These are phyloP conservation scores for Adela reaumurella DNA, from an alignment of 2,888 invertebrate species.

Conservation along the genomic window DNA sequence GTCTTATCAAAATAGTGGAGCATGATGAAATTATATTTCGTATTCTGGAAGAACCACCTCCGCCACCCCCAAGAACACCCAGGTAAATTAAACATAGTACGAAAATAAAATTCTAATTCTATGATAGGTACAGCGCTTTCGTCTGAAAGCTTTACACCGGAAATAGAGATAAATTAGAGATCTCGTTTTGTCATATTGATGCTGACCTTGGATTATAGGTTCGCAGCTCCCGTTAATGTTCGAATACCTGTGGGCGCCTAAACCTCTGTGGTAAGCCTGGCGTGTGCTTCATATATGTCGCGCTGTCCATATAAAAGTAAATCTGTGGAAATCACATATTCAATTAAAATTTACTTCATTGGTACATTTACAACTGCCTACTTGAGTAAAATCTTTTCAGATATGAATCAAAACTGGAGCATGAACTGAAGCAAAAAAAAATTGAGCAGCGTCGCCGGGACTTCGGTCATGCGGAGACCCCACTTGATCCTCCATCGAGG, in stretches of 20 bases:
- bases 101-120: neutral
- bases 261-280: too few relatives aligned
- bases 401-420: constrained; percentile 49
- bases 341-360: neutral
- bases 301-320: too few relatives aligned
- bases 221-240: too few relatives aligned
- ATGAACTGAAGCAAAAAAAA: constrained; percentile 40
- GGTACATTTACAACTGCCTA: too few relatives aligned
- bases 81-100: constrained; percentile 22
- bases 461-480: constrained; percentile 66
- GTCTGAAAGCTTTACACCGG: too few relatives aligned
- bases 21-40: constrained; percentile 67
- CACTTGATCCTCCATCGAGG: constrained; percentile 54
- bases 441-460: constrained; percentile 50
- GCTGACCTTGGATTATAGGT: neutral
- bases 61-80: constrained; percentile 47
- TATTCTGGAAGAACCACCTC: constrained; percentile 47
- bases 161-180: too few relatives aligned
- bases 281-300: too few relatives aligned
- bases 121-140: too few relatives aligned
- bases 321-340: too few relatives aligned
- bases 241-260: too few relatives aligned
- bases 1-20: constrained; percentile 56
- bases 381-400: constrained; percentile 16
- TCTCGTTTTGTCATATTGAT: neutral